These are phyloP conservation scores for Polymixis flavicincta DNA, from an alignment of 2,888 invertebrate species.

Conservation along the genomic window DNA sequence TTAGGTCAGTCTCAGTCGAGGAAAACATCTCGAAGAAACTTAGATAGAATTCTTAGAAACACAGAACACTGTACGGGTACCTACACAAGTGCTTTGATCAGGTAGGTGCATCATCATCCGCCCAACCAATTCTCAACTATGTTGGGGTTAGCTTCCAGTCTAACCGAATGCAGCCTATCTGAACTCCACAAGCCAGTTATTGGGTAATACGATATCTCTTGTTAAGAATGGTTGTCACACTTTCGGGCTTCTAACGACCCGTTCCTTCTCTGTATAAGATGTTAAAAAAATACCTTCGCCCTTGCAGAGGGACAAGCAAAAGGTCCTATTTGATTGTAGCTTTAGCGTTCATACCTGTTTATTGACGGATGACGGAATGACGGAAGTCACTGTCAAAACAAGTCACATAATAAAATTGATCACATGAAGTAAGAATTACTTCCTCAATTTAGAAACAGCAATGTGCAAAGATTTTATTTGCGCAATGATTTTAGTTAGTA, in stretches of 20 bases:
- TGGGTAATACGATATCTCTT: too few species aligned
- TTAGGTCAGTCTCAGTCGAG: not conserved
- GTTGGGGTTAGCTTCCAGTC: too few species aligned
- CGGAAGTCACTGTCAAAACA: constrained; percentile 25
- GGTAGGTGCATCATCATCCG: not conserved
- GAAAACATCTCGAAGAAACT: constrained; percentile 1
- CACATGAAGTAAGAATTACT: constrained; percentile 14
- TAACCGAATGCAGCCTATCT: too few species aligned
- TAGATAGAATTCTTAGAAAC: constrained; percentile 1
- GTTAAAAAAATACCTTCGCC: not conserved
- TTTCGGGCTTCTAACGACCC: too few species aligned
- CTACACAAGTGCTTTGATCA: not conserved
- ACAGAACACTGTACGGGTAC: not conserved
- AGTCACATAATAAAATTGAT: too few species aligned
- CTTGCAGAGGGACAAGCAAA: not conserved
- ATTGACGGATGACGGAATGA: constrained; percentile 1
- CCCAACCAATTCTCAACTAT: too few species aligned
- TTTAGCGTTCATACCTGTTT: not conserved
- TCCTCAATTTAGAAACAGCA: constrained; percentile 21
- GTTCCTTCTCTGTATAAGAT: not conserved
- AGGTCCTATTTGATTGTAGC: too few species aligned
- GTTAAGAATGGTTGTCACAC: too few species aligned
- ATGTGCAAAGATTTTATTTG: not conserved
- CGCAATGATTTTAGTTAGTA: not conserved
- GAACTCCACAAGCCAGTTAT: too few species aligned